These are phyloP conservation scores for Parnassius orleans DNA, from an alignment of 2,888 invertebrate genomes.

Conservation along the genomic window DNA sequence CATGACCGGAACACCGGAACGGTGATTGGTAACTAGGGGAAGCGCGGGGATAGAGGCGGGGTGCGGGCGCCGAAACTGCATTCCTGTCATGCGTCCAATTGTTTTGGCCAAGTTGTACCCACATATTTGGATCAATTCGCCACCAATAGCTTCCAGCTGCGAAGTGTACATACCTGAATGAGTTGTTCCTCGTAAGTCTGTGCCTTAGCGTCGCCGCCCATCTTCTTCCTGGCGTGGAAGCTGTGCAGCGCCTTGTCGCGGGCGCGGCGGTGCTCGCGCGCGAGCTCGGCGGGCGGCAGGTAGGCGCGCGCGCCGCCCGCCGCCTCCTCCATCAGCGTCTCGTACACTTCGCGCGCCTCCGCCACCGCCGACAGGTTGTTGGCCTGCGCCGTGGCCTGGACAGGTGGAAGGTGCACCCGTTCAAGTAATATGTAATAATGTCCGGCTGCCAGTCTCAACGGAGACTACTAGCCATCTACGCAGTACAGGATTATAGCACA, in stretches of 20 bases:
- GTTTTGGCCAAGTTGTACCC: too few relatives aligned
- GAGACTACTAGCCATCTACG: too few relatives aligned
- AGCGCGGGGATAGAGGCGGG: too few relatives aligned
- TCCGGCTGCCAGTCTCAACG: too few relatives aligned
- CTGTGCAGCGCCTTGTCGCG: slow-evolving; percentile 86
- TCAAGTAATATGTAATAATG: too few relatives aligned
- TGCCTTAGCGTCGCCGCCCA: slow-evolving; percentile 98
- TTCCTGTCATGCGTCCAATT: too few relatives aligned
- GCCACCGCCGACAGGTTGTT: slow-evolving; percentile 98
- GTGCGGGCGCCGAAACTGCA: too few relatives aligned
- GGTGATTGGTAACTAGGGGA: too few relatives aligned
- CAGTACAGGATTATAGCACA: too few relatives aligned
- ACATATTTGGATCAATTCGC: too few relatives aligned
- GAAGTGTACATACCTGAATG: slow-evolving; percentile 75
- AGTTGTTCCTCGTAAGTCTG: slow-evolving; percentile 90
- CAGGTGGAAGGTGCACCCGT: not conserved
- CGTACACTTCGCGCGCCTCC: slow-evolving; percentile 94
- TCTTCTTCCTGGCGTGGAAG: slow-evolving; percentile 94
- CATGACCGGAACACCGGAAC: too few relatives aligned
- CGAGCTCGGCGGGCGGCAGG: slow-evolving; percentile 89
- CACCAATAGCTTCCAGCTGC: too few relatives aligned
- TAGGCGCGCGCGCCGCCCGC: slow-evolving; percentile 97
- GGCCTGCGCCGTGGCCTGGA: slow-evolving; percentile 97
- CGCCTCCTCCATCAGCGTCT: slow-evolving; percentile 93
- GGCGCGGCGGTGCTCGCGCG: slow-evolving; percentile 90